phyloP scores from a whole-genome alignment of 2,113 vertebrate genomes.

The Coturnix japonica region DNA sequence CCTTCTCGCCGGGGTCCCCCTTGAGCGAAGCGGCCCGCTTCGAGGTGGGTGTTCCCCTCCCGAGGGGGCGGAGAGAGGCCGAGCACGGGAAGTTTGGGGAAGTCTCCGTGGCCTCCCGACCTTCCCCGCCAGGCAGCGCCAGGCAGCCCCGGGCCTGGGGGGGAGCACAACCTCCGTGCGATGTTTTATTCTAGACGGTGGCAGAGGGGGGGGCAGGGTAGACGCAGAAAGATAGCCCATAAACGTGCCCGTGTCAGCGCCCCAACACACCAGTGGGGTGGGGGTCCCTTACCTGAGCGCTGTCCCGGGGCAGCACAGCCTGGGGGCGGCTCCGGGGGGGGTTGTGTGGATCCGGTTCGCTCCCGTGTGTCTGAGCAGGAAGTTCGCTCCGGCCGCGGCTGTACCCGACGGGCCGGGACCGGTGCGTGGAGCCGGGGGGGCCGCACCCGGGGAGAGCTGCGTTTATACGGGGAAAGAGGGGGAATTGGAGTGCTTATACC shows the following conservation, averaged over 20 bases:
- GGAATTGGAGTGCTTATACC: conserved; percentile 73
- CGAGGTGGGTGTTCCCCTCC: conserved; percentile 37
- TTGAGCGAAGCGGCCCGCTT: background rate
- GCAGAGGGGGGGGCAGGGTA: background rate
- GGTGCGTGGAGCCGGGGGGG: background rate
- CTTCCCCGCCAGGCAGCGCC: background rate
- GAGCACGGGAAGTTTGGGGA: conserved; percentile 12
- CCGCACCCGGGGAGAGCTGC: conserved; percentile 8
- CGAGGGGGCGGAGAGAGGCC: conserved; percentile 26
- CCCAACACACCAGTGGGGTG: background rate
- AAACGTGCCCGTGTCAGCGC: background rate
- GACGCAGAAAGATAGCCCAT: background rate
- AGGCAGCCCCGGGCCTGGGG: background rate
- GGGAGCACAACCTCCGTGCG: too few species aligned
- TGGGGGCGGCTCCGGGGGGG: background rate
- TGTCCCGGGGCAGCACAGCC: background rate
- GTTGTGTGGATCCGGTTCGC: background rate
- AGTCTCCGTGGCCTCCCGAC: background rate
- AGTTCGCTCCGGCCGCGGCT: background rate
- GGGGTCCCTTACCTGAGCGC: conserved; percentile 53
- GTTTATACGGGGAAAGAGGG: conserved; percentile 69
- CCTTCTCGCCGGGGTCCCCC: background rate
- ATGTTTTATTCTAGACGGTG: too few species aligned
- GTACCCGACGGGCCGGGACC: background rate
- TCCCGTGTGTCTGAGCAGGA: conserved; percentile 9